Base-by-base conservation (phyloP, 1,140 invertebrate species). In the Contarinia nasturtii region DNA sequence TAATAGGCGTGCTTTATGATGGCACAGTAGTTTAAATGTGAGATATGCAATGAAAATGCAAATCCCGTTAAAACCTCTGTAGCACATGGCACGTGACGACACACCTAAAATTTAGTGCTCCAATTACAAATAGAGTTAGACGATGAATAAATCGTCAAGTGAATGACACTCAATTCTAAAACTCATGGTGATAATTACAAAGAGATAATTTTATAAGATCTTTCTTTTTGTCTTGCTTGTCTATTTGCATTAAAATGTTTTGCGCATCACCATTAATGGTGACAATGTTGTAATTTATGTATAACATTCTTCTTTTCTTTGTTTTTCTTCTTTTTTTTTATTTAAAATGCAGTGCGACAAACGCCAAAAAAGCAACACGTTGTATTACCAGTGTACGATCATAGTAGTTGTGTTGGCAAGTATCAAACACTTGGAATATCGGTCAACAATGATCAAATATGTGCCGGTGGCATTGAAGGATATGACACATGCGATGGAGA, bases 401-500 rank as follows among this genome's bases (percentile, higher is more conserved):
- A 66, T 14, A 27, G 53, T 0, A 47, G 62, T 0, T 80, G 77
- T 48, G 42, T 46, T 0, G 21, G 47, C 0, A 71, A 67, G 20
- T 80, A 75, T 49, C 49, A 48, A n/a, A 61, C 51, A 1, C 45
- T 54, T 18, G 50, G 46, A 7, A 52, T 59, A 17, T 50, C 51
- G 17, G 44, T 63, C 18, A 49, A 51, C 37, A 19, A 43, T 0
- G 50, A 64, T 1, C 78, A 81, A 52, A 49, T 81, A 2, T 81
- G 79, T 50, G 78, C 76, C 11, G 79, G 77, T 11, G 77, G 77
- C 2, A 60, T 69, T 11, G 71, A 65, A 45, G 77, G 60, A 53
- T 74, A 64, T 54, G 80, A 83, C 51, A 73, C 79, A 0, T 83
- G 80, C 48, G 66, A 70, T 55, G 82, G 79, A 68, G 83, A 87